These are phyloP conservation scores for Recurvirostra avosetta DNA, from an alignment of 2,113 vertebrate species.

Conservation along the genomic window DNA sequence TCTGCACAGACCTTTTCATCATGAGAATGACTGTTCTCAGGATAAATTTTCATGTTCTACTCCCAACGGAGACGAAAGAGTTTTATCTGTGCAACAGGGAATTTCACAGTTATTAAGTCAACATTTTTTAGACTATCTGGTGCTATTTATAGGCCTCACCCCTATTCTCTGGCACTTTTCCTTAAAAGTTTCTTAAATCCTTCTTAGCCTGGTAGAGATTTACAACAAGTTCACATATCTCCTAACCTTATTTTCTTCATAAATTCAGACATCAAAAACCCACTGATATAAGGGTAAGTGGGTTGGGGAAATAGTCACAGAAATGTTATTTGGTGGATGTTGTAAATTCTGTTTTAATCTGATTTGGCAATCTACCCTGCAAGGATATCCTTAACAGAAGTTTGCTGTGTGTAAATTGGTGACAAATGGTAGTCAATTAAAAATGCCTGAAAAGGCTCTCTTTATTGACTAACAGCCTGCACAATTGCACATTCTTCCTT, in stretches of 20 bases:
- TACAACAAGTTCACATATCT: background rate
- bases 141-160: background rate
- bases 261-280: background rate
- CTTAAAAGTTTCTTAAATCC: background rate
- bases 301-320: background rate
- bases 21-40: background rate
- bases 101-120: background rate
- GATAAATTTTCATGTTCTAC: background rate
- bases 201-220: background rate
- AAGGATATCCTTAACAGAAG: background rate
- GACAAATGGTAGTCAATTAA: background rate
- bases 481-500: background rate
- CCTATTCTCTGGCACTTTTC: background rate
- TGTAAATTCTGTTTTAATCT: background rate
- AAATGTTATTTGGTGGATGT: background rate
- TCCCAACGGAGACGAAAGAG: background rate
- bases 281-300: background rate
- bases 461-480: conserved; percentile 10
- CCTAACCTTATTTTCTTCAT: background rate
- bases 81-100: background rate
- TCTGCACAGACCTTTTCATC: background rate
- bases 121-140: background rate
- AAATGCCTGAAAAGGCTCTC: background rate
- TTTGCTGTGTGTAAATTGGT: background rate
- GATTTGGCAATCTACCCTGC: background rate